Percentiles rank a stretch among this genome's conserved stretches.
These are phyloP conservation scores for Ramazzottius varieornatus DNA, from an alignment of 2,888 invertebrate genomes.

Conservation along the genomic window DNA sequence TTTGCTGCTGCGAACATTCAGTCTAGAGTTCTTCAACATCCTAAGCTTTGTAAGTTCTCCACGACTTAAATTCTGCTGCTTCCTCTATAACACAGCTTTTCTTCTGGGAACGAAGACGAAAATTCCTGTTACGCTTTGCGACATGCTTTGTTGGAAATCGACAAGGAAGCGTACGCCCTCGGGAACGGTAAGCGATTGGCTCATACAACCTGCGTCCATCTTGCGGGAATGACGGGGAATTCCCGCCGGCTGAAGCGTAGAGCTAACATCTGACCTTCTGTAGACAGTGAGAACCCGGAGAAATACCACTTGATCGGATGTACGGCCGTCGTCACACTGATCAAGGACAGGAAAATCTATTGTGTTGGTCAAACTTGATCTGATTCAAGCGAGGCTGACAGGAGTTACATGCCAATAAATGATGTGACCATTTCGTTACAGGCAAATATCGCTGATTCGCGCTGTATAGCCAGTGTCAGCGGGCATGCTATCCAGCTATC, in stretches of 20 bases:
- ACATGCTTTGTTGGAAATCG: constrained; percentile 1
- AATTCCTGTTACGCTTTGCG: background rate
- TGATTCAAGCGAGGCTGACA: background rate
- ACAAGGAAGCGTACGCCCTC: background rate
- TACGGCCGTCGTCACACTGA: background rate
- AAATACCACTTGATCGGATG: constrained; percentile 2
- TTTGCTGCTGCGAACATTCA: constrained; percentile 3
- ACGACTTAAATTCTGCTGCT: too few relatives aligned
- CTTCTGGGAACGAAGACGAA: background rate
- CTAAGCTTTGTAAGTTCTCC: background rate
- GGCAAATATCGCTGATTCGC: constrained; percentile 2
- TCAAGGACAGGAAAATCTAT: background rate
- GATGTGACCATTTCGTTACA: background rate
- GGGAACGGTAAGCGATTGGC: constrained; percentile 1
- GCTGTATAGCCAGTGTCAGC: background rate
- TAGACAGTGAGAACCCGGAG: background rate
- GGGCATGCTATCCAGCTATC: background rate
- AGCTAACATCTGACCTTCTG: too few relatives aligned
- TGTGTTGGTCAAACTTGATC: background rate
- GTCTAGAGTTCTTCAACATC: background rate
- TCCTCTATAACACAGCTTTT: too few relatives aligned
- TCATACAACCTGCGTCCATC: too few relatives aligned
- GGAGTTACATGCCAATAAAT: too few relatives aligned
- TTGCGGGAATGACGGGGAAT: too few relatives aligned
- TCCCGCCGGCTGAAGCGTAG: too few relatives aligned